These are phyloP conservation scores for Chaenodraco wilsoni DNA, from an alignment of 2,797 vertebrate genomes.

Conservation along the genomic window DNA sequence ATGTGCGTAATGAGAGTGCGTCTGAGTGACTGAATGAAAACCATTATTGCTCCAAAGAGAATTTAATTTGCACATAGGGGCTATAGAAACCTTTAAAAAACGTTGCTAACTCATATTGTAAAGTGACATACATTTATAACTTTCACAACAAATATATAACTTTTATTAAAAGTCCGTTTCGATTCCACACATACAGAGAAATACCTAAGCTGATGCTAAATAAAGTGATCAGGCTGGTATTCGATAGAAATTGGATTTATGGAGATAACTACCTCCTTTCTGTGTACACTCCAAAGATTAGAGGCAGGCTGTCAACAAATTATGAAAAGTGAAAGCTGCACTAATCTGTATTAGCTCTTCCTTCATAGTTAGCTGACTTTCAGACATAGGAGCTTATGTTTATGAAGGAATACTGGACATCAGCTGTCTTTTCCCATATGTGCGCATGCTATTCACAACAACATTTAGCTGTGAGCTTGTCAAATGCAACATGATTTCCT, in stretches of 20 bases:
- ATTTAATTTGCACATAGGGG: constrained; percentile 3
- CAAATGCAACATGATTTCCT: constrained; percentile 16
- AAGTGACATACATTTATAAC: neutral
- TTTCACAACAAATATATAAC: neutral
- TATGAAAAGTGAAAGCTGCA: neutral
- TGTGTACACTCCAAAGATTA: neutral
- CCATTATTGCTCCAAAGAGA: constrained; percentile 6
- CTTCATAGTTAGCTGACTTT: constrained; percentile 15
- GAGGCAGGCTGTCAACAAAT: too few relatives aligned
- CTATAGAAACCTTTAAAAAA: constrained; percentile 3
- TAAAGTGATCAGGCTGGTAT: neutral
- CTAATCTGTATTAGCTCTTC: constrained; percentile 6
- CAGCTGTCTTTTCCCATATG: neutral
- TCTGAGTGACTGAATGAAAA: constrained; percentile 33
- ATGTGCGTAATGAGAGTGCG: constrained; percentile 38
- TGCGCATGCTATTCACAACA: neutral
- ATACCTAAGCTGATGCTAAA: neutral
- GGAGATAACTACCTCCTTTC: neutral
- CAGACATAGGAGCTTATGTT: neutral
- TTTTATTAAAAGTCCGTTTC: constrained; percentile 4
- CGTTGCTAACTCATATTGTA: neutral
- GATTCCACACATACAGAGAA: neutral
- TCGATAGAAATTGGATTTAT: neutral
- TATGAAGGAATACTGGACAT: neutral
- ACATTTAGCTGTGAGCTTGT: neutral